These are phyloP conservation scores for Rhineura floridana DNA, from an alignment of 2,113 vertebrate species.

Conservation along the genomic window DNA sequence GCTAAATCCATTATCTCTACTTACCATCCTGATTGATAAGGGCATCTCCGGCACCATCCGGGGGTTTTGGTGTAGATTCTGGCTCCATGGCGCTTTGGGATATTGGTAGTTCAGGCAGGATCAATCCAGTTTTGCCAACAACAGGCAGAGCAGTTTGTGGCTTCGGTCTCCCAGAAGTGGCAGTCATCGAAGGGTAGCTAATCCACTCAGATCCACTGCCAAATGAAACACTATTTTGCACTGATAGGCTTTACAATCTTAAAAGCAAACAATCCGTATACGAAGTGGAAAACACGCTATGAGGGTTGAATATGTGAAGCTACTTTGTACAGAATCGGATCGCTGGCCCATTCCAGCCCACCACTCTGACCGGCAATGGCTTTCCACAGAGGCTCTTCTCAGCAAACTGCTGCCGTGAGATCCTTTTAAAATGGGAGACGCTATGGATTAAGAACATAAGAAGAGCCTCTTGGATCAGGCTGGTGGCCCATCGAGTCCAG, in stretches of 20 bases:
- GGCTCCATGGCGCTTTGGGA: conserved; percentile 55
- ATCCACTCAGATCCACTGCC: conserved; percentile 74
- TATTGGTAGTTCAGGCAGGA: conserved; percentile 38
- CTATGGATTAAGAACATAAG: no score
- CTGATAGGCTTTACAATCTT: conserved; percentile 26
- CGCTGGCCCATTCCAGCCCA: not conserved
- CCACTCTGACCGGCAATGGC: no score
- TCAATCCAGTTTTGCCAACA: conserved; percentile 39
- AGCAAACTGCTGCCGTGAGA: not conserved
- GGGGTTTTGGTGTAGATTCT: conserved; percentile 56
- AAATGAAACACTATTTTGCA: conserved; percentile 49
- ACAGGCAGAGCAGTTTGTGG: conserved; percentile 34
- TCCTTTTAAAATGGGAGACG: not conserved
- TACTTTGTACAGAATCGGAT: not conserved
- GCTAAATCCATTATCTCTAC: conserved; percentile 59
- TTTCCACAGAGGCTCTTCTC: not conserved
- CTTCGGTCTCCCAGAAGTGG: conserved; percentile 48
- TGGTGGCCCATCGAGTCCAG: no score
- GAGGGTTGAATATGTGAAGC: not conserved
- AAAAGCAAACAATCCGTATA: conserved; percentile 21
- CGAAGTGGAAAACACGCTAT: not conserved
- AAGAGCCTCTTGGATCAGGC: no score
- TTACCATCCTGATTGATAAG: conserved; percentile 67
- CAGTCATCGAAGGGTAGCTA: conserved; percentile 72
- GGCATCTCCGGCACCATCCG: conserved; percentile 44